These are phyloP conservation scores for Phylloscopus trochiloides DNA, from an alignment of 2,113 vertebrate species.

Conservation along the genomic window DNA sequence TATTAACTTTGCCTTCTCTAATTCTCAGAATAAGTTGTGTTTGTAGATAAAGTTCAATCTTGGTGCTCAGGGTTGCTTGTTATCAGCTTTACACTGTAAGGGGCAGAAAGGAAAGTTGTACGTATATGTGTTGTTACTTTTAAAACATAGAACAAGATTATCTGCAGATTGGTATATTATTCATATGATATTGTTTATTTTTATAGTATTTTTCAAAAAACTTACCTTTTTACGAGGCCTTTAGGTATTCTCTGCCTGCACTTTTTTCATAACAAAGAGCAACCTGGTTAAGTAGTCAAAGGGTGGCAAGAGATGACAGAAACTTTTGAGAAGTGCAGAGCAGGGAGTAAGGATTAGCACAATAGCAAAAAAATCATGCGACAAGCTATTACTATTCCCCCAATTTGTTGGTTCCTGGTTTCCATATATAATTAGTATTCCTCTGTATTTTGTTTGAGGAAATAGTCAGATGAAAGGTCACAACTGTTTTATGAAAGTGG, in stretches of 20 bases:
- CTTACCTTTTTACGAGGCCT: background rate
- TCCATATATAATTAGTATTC: background rate
- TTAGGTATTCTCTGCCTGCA: background rate
- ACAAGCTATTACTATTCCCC: background rate
- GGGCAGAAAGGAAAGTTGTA: background rate
- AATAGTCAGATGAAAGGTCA: constrained; percentile 31
- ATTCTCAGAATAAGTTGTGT: background rate
- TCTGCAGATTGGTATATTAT: background rate
- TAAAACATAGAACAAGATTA: background rate
- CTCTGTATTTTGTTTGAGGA: constrained; percentile 19
- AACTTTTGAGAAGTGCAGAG: background rate
- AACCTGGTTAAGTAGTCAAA: background rate
- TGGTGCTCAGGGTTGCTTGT: background rate
- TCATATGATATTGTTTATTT: background rate
- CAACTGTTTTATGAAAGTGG: background rate
- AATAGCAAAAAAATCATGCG: background rate
- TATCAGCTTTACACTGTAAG: background rate
- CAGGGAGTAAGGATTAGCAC: background rate
- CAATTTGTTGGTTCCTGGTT: background rate
- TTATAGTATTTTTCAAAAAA: background rate
- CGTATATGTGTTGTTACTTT: background rate
- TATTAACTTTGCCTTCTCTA: background rate
- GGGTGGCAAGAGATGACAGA: background rate
- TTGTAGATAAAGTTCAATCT: background rate
- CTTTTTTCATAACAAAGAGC: background rate